Percentiles rank a stretch among this genome's conserved stretches.
These are phyloP conservation scores for Parnassius smintheus DNA, from an alignment of 2,888 invertebrate genomes.

Conservation along the genomic window DNA sequence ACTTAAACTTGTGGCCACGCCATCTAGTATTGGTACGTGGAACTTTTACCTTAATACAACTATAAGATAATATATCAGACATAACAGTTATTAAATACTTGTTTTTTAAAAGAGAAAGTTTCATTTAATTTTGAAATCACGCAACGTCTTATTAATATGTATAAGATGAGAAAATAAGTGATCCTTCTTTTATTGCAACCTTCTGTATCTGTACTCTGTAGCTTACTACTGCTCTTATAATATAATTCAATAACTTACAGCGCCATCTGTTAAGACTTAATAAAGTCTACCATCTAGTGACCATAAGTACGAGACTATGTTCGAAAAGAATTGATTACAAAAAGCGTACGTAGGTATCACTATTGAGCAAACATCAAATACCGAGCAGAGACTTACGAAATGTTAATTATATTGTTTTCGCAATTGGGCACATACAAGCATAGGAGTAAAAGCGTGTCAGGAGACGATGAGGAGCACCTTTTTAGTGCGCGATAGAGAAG, in stretches of 20 bases:
- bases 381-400: constrained; percentile 22
- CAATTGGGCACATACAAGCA: constrained; percentile 26
- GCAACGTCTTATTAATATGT: too few relatives aligned
- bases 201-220: too few relatives aligned
- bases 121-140: too few relatives aligned
- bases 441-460: constrained; percentile 29
- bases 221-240: too few relatives aligned
- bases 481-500: constrained; percentile 2
- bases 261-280: constrained; percentile 6
- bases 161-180: too few relatives aligned
- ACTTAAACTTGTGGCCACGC: too few relatives aligned
- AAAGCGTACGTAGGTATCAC: neutral
- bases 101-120: too few relatives aligned
- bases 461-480: constrained; percentile 19
- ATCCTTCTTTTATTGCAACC: too few relatives aligned
- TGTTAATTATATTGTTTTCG: constrained; percentile 31
- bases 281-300: constrained; percentile 12
- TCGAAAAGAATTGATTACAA: neutral
- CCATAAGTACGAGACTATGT: neutral
- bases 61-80: too few relatives aligned
- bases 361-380: constrained; percentile 10
- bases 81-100: too few relatives aligned
- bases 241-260: neutral
- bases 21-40: too few relatives aligned
- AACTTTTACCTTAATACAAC: too few relatives aligned